These are phyloP conservation scores for Ctenoplectra terminalis DNA, from an alignment of 1,140 invertebrate genomes.

Conservation along the genomic window DNA sequence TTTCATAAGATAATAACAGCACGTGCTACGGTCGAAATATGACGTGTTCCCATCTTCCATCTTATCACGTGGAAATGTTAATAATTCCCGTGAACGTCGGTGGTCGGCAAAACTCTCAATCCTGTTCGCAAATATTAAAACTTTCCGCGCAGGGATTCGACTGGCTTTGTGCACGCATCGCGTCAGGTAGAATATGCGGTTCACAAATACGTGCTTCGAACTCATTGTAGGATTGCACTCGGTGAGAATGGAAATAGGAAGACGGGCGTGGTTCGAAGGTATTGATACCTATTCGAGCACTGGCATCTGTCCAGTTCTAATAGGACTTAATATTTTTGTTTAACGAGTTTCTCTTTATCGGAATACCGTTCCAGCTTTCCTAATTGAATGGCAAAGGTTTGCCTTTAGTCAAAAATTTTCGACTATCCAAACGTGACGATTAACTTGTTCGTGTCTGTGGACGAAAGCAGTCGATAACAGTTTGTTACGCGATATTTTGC, in stretches of 20 bases:
- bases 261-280: constrained; percentile 53
- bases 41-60: background rate
- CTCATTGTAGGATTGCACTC: constrained; percentile 24
- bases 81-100: background rate
- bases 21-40: background rate
- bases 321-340: constrained; percentile 78
- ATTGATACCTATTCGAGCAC: constrained; percentile 71
- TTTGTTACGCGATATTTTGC: background rate
- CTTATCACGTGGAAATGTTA: constrained; percentile 1
- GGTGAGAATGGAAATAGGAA: constrained; percentile 58
- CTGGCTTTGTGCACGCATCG: background rate
- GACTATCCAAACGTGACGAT: no score
- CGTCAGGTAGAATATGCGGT: constrained; percentile 23
- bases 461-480: background rate
- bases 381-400: constrained; percentile 5
- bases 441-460: no score
- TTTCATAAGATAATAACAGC: no score
- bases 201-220: constrained; percentile 30
- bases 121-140: constrained; percentile 37
- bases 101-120: background rate
- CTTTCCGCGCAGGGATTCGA: constrained; percentile 18
- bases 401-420: background rate
- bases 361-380: background rate
- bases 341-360: constrained; percentile 69
- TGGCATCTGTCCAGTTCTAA: constrained; percentile 76